phyloP scores from a whole-genome alignment of 2,113 vertebrate genomes.

The Osmerus mordax region DNA sequence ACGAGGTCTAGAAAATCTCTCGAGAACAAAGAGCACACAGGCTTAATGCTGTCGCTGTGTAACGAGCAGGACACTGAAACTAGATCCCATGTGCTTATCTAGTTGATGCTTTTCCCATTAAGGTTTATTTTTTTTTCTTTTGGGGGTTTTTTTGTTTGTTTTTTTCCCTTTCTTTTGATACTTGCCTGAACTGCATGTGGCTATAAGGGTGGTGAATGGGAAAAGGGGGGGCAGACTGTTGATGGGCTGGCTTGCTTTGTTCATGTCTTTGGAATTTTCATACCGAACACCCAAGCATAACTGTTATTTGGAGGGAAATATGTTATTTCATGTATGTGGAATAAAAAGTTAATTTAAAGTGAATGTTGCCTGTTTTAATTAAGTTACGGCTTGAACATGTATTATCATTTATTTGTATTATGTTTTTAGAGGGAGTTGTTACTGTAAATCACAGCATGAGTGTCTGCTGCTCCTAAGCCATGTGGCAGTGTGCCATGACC shows the following conservation, averaged over 20 bases:
- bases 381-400: neutral
- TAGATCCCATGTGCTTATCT: conserved; percentile 48
- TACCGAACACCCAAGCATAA: conserved; percentile 64
- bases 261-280: conserved; percentile 64
- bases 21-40: conserved; percentile 57
- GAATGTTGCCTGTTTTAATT: conserved; percentile 14
- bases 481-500: too few species aligned
- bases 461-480: too few species aligned
- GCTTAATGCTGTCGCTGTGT: conserved; percentile 53
- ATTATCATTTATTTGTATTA: neutral
- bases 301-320: conserved; percentile 60
- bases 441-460: too few species aligned
- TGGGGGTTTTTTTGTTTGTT: conserved; percentile 24
- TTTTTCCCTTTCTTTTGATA: conserved; percentile 45
- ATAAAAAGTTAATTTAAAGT: conserved; percentile 59
- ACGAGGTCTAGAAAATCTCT: conserved; percentile 51
- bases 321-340: conserved; percentile 71
- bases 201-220: conserved; percentile 55
- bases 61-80: conserved; percentile 50
- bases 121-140: conserved; percentile 39
- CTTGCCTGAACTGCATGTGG: conserved; percentile 66
- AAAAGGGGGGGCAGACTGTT: conserved; percentile 40
- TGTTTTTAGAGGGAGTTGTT: neutral
- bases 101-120: conserved; percentile 56
- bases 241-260: conserved; percentile 54